Evolutionary conservation across 2,888 invertebrate species (phyloP), one percentile per base, ranked within the genome.

Genomic region (Plagodis pulveraria): DNA sequence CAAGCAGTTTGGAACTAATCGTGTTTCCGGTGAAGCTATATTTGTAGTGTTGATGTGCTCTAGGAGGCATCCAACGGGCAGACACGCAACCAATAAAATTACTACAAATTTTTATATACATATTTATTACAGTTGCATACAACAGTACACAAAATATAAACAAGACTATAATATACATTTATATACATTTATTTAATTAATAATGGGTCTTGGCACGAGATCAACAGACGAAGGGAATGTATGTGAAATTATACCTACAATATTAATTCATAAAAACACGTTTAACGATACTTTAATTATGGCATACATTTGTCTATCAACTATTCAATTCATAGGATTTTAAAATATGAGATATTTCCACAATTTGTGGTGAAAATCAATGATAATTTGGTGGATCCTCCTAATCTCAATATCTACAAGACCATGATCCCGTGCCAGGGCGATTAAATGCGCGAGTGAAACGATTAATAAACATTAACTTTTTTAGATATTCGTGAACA

Each of bases 91-190:
- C 9, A 38, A 9, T 8, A 68, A 64, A 67, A 55, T 66, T 66
- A 71, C 63, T 52, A 44, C 58, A 61, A 73, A 62, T 78, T 79
- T n/a, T 81, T 87, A 85, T 89, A 81, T 89, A 89, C 87, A 90
- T 86, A 86, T 91, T 91, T 90, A 91, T 89, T 89, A 87, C 83
- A 85, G 56, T 79, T 81, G 84, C 72, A 86, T 90, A 91, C 87
- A 87, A 86, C 83, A 84, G 86, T 89, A 89, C 81, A 87, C 88
- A 84, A 76, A 76, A 75, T 87, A 85, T 83, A 86, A 86, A 87
- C 84, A 89, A 74, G 81, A 84, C 77, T 80, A 69, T 67, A 71
- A 76, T 81, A 74, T 75, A 73, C 75, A 73, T 71, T 69, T 83
- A 79, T 84, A 80, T 81, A 86, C 84, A 89, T 74, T 66, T 86